Conservation (phyloP, 2,113 vertebrate species). For the Hylia prasina region DNA sequence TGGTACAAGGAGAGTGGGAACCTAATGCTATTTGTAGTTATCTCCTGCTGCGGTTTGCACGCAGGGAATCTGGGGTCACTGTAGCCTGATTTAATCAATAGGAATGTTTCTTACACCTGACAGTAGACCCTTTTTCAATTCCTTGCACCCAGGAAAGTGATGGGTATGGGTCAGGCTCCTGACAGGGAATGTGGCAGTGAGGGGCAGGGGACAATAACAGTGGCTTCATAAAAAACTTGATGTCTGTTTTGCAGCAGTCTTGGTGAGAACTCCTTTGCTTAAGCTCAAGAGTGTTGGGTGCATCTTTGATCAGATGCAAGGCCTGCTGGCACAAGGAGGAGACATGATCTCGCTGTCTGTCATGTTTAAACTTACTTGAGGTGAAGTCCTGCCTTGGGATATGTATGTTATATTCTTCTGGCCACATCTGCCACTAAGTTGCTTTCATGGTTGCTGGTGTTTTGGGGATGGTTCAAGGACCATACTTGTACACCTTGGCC, state of each 20-base stretch:
- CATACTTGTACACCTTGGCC: background rate
- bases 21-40: background rate
- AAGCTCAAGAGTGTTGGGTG: background rate
- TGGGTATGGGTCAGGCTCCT: background rate
- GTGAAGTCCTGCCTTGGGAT: background rate
- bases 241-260: background rate
- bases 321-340: background rate
- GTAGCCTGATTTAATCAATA: background rate
- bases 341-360: background rate
- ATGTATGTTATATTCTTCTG: background rate
- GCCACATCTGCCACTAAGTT: background rate
- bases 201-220: background rate
- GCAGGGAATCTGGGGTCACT: background rate
- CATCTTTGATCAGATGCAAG: background rate
- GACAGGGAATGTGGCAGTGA: background rate
- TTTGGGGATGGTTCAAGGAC: background rate
- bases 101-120: background rate
- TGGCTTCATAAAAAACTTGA: background rate
- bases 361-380: accelerated
- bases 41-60: background rate
- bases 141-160: background rate
- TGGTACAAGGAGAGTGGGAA: background rate
- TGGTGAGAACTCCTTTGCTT: background rate
- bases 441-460: background rate
- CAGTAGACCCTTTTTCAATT: background rate